phyloP scores from a whole-genome alignment of 2,113 vertebrate genomes.

The Melanotaenia duboulayi region DNA sequence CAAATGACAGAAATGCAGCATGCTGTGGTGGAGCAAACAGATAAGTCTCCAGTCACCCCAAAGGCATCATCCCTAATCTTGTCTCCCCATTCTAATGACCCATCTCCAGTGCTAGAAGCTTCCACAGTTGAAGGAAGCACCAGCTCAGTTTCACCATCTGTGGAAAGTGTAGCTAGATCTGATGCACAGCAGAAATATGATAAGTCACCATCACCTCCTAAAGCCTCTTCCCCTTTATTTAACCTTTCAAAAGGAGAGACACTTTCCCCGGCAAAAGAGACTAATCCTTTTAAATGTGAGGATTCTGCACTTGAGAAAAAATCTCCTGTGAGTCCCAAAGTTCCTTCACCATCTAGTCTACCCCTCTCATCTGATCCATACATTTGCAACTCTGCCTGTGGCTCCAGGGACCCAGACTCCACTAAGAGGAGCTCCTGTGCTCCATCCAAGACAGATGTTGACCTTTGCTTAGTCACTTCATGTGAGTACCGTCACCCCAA shows the following conservation, averaged over 20 bases:
- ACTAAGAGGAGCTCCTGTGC: slow-evolving; percentile 79
- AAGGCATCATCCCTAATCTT: slow-evolving; percentile 85
- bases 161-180: slow-evolving; percentile 37
- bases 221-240: slow-evolving; percentile 56
- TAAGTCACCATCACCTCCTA: slow-evolving; percentile 65
- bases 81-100: slow-evolving; percentile 86
- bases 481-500: slow-evolving; percentile 96
- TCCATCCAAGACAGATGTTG: slow-evolving; percentile 89
- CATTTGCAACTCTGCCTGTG: slow-evolving; percentile 56
- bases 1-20: slow-evolving; percentile 82
- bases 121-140: slow-evolving; percentile 45
- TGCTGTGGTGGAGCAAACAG: slow-evolving; percentile 50
- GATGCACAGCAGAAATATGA: slow-evolving; percentile 47
- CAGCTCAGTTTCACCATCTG: slow-evolving; percentile 51
- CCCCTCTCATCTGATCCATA: slow-evolving; percentile 59
- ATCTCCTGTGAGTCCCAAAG: slow-evolving; percentile 74
- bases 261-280: slow-evolving; percentile 66
- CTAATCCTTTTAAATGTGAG: slow-evolving; percentile 79
- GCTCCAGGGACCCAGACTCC: slow-evolving; percentile 73
- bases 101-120: slow-evolving; percentile 60
- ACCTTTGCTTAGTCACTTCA: slow-evolving; percentile 92
- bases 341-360: slow-evolving; percentile 62
- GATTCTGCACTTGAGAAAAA: slow-evolving; percentile 82
- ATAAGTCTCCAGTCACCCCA: slow-evolving; percentile 77
- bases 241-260: slow-evolving; percentile 47